phyloP scores from a whole-genome alignment of 1,140 invertebrate genomes.

The Drosophila malerkotliana region DNA sequence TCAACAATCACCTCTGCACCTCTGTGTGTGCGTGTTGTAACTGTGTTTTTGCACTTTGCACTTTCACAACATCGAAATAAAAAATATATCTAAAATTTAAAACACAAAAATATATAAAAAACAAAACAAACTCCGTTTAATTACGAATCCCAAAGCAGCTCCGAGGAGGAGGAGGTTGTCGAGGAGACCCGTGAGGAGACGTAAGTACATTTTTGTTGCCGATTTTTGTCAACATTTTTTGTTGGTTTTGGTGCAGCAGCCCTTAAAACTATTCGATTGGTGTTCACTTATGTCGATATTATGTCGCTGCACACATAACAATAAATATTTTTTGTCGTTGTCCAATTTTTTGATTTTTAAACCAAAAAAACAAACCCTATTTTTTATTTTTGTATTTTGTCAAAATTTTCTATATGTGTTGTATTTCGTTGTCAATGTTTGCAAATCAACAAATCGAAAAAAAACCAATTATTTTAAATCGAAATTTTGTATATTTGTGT shows the following conservation, averaged over 20 bases:
- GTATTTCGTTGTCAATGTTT: slow-evolving; percentile 50
- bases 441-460: slow-evolving; percentile 20
- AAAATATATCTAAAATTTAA: slow-evolving; percentile 20
- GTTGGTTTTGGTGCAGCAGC: slow-evolving; percentile 58
- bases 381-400: slow-evolving; percentile 45
- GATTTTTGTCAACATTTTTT: slow-evolving; percentile 45
- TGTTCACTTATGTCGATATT: slow-evolving; percentile 55
- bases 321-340: slow-evolving; percentile 13
- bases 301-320: slow-evolving; percentile 20
- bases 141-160: slow-evolving; percentile 82
- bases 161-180: slow-evolving; percentile 88
- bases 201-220: slow-evolving; percentile 86
- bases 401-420: slow-evolving; percentile 61
- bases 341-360: slow-evolving; percentile 27
- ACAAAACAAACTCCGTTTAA: slow-evolving; percentile 48
- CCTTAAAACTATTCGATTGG: slow-evolving; percentile 58
- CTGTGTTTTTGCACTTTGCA: slow-evolving; percentile 56
- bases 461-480: neutral
- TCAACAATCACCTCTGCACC: slow-evolving; percentile 49
- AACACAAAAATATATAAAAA: slow-evolving; percentile 23
- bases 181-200: slow-evolving; percentile 87
- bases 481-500: slow-evolving; percentile 19
- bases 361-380: slow-evolving; percentile 8
- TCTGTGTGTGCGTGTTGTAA: slow-evolving; percentile 36
- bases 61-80: slow-evolving; percentile 35